These are phyloP conservation scores for Parazoanthus darwini DNA, from an alignment of 92 coral and sea anemone species.

Conservation along the genomic window DNA sequence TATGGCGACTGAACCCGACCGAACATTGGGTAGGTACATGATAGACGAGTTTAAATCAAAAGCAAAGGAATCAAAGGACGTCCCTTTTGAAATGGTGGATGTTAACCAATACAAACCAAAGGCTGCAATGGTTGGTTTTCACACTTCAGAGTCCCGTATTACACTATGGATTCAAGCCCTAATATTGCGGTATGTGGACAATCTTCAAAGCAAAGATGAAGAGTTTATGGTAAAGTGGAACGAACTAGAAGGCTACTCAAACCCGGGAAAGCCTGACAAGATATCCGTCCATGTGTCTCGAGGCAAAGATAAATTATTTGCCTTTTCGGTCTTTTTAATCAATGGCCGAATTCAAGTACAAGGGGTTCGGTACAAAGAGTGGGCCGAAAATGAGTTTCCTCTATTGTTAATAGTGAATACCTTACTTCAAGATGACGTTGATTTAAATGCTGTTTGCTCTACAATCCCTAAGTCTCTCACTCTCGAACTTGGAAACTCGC, in stretches of 20 bases:
- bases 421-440: not conserved
- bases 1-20: too few species aligned
- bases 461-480: too few species aligned
- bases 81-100: slow-evolving; percentile 7
- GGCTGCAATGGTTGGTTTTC: slow-evolving; percentile 8
- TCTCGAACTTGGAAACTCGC: too few species aligned
- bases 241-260: not conserved
- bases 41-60: too few species aligned
- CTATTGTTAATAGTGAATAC: not conserved
- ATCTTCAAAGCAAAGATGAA: too few species aligned
- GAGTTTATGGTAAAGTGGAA: not conserved
- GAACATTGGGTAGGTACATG: too few species aligned
- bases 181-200: not conserved
- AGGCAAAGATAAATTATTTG: slow-evolving; percentile 3
- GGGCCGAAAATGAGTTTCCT: slow-evolving; percentile 1
- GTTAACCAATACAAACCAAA: not conserved
- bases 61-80: not conserved
- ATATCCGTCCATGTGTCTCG: not conserved
- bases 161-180: not conserved
- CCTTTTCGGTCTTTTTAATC: not conserved
- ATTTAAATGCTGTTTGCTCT: not conserved
- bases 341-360: not conserved
- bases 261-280: slow-evolving; percentile 8
- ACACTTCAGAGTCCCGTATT: not conserved
- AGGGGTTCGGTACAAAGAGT: not conserved